phyloP scores from a whole-genome alignment of 2,113 vertebrate genomes.

The Stegastes partitus region DNA sequence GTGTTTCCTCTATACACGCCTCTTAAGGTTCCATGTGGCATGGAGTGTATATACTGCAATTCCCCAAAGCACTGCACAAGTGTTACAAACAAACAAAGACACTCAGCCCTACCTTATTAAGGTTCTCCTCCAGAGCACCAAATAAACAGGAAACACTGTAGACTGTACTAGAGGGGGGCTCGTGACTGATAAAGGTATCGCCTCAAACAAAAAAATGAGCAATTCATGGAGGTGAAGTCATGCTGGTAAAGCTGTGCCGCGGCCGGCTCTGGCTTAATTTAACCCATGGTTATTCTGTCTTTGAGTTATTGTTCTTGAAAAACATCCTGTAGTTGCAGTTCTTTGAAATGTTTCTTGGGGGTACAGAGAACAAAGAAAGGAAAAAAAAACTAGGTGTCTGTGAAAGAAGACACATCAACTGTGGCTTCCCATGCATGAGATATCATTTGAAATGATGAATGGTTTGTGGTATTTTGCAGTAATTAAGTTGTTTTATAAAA shows the following conservation, averaged over 20 bases:
- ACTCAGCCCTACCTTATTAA: constrained; percentile 37
- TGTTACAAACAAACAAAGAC: constrained; percentile 48
- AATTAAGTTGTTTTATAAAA: constrained; percentile 18
- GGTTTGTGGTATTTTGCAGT: background rate
- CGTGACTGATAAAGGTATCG: constrained; percentile 62
- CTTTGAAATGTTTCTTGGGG: constrained; percentile 27
- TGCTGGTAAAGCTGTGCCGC: constrained; percentile 39
- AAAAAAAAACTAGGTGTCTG: background rate
- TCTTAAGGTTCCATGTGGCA: constrained; percentile 31
- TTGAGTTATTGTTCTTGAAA: constrained; percentile 37
- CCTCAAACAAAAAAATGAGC: constrained; percentile 65
- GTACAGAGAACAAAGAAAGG: constrained; percentile 12
- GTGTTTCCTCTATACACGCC: constrained; percentile 22
- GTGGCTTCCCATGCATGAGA: background rate
- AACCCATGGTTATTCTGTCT: constrained; percentile 51
- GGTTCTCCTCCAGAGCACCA: constrained; percentile 51
- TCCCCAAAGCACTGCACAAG: constrained; percentile 40
- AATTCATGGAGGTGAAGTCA: constrained; percentile 56
- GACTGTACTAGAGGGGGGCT: constrained; percentile 34
- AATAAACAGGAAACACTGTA: constrained; percentile 51
- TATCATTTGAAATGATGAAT: background rate
- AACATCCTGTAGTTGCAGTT: constrained; percentile 23
- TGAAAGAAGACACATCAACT: background rate
- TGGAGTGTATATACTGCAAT: constrained; percentile 19
- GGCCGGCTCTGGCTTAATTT: constrained; percentile 56